phyloP scores from a whole-genome alignment of 1,140 invertebrate species.

The Drosophila ogumai region DNA sequence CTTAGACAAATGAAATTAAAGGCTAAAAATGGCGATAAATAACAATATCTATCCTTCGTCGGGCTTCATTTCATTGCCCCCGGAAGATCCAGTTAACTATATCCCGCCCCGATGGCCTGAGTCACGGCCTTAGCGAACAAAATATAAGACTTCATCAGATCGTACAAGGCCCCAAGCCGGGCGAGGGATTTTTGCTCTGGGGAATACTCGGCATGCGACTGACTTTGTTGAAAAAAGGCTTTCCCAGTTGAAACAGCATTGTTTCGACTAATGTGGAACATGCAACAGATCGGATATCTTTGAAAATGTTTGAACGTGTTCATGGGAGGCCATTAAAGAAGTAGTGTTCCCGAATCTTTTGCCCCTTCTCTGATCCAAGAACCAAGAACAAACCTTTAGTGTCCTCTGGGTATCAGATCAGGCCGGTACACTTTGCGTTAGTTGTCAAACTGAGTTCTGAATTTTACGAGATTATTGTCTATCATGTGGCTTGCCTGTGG shows the following conservation, averaged over 20 bases:
- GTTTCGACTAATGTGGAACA: constrained; percentile 77
- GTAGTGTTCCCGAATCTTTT: constrained; percentile 85
- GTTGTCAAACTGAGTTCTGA: constrained; percentile 93
- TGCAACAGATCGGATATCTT: constrained; percentile 85
- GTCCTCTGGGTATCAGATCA: constrained; percentile 94
- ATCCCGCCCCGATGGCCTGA: constrained; percentile 90
- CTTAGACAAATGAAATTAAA: constrained; percentile 41
- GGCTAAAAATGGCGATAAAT: constrained; percentile 29
- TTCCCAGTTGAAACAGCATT: constrained; percentile 85
- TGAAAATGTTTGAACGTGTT: constrained; percentile 87
- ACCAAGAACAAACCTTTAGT: constrained; percentile 85
- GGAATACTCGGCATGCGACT: constrained; percentile 90
- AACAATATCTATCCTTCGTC: constrained; percentile 13
- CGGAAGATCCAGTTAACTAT: constrained; percentile 73
- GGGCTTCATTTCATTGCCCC: constrained; percentile 71
- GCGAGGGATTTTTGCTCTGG: constrained; percentile 89
- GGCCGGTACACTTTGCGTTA: constrained; percentile 91
- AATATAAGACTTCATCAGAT: constrained; percentile 93
- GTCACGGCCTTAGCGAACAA: constrained; percentile 90
- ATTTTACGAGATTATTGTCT: constrained; percentile 86
- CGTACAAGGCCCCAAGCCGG: constrained; percentile 90
- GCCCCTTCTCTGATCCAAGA: constrained; percentile 74
- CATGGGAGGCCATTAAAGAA: constrained; percentile 93
- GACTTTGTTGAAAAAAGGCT: constrained; percentile 90
- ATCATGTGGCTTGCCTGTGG: too few relatives aligned